Conservation (phyloP, 2,888 invertebrate species). For the Acleris laterana region DNA sequence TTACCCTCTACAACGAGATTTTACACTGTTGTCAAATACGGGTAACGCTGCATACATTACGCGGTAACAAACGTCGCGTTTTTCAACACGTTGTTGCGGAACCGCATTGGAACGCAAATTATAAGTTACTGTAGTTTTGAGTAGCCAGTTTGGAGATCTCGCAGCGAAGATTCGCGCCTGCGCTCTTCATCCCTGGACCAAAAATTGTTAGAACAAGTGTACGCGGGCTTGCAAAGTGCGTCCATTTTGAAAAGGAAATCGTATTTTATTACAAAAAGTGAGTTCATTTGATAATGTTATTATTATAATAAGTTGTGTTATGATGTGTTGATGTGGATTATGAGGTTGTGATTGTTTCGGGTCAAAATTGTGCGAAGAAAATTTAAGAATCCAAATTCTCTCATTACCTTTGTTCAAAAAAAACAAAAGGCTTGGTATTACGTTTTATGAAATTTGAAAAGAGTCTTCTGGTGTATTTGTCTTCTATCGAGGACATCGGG, state of each 20-base stretch:
- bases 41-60: conserved; percentile 3
- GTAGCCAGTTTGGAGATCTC: conserved; percentile 49
- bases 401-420: no score
- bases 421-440: no score
- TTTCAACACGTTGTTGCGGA: not conserved
- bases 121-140: not conserved
- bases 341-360: conserved; percentile 1
- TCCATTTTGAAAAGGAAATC: conserved; percentile 63
- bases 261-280: conserved; percentile 60
- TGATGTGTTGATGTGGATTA: not conserved
- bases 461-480: no score
- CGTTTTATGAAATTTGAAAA: no score
- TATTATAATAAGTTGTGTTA: not conserved
- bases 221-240: conserved; percentile 68
- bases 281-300: conserved; percentile 50
- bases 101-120: conserved; percentile 49
- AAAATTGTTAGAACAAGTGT: conserved; percentile 68
- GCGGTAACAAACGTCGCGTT: not conserved
- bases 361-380: not conserved
- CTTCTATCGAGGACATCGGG: no score
- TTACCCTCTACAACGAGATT: conserved; percentile 40
- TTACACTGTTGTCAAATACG: not conserved
- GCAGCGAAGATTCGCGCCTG: conserved; percentile 65
- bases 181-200: conserved; percentile 76
- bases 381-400: not conserved